Base-by-base conservation (phyloP, 2,888 invertebrate species). In the Scaptomyza reducta region DNA sequence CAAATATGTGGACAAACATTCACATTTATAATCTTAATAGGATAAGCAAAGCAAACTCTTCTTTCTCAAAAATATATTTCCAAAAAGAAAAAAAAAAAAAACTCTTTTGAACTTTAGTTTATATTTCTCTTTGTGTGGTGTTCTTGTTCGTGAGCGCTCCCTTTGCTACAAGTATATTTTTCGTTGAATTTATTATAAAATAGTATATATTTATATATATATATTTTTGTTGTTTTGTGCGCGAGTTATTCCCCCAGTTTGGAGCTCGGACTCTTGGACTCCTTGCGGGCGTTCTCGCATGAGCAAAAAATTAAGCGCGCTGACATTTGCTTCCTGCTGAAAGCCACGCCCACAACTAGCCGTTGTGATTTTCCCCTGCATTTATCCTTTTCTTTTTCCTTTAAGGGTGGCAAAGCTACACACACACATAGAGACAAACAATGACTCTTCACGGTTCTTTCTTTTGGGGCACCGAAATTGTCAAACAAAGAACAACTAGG, bases 401-500 rank as follows among this genome's bases (percentile, higher is more conserved):
- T 13, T 49, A 31, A 47, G 47, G 13, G 41, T 22, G 50, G n/a
- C 53, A 45, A 29, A 35, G 40, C 63, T 44, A 78, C 74, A 73
- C 70, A 50, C 40, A 55, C 47, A 55, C 44, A 44, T n/a, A 22
- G 7, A 51, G 31, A 66, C 33, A 33, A 11, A 22, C 56, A 73
- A 74, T 71, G 68, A 59, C 68, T 65, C 50, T 50, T 50, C 46
- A 69, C 45, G 59, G 46, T 49, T 56, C 40, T 18, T 47, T 60
- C 27, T 61, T 70, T 73, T 74, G 47, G 25, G 53, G 68, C 69
- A 64, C 44, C 40, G 72, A 74, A 82, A 82, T 79, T 82, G 81
- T 82, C 81, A 82, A 82, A 82, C 85, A 82, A 85, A 82, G 68
- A 58, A 65, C 51, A 54, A 60, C 61, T 63, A 68, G 59, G 35